Conservation (phyloP, 1,140 invertebrate genomes). For the Drosophila serrata region DNA sequence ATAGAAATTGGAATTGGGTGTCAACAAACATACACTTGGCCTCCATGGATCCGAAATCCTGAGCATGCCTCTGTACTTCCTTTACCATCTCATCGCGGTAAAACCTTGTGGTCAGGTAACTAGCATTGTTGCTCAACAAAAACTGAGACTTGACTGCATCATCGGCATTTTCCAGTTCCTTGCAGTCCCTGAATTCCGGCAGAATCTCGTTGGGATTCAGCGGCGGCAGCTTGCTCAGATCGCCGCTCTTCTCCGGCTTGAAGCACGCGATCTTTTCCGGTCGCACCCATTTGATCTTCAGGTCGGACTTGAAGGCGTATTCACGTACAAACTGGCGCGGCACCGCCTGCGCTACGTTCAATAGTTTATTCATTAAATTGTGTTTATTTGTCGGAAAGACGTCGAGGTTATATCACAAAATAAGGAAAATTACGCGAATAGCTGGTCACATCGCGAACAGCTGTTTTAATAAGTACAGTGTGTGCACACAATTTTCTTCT, state of each 20-base stretch:
- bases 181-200: slow-evolving; percentile 84
- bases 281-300: slow-evolving; percentile 89
- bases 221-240: slow-evolving; percentile 85
- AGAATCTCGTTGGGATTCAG: slow-evolving; percentile 83
- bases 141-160: slow-evolving; percentile 88
- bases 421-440: neutral
- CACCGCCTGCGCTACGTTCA: slow-evolving; percentile 62
- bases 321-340: slow-evolving; percentile 72
- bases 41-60: slow-evolving; percentile 87
- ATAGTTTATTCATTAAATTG: slow-evolving; percentile 72
- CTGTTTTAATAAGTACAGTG: neutral
- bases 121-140: slow-evolving; percentile 86
- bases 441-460: slow-evolving; percentile 1
- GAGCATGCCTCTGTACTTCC: slow-evolving; percentile 87
- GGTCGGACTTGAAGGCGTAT: slow-evolving; percentile 87
- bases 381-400: slow-evolving; percentile 11
- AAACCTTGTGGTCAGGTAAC: slow-evolving; percentile 72
- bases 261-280: slow-evolving; percentile 87
- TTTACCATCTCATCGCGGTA: slow-evolving; percentile 85
- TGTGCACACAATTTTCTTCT: neutral
- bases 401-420: slow-evolving; percentile 64
- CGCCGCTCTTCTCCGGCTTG: slow-evolving; percentile 87
- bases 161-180: slow-evolving; percentile 87
- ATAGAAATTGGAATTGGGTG: too few species aligned
- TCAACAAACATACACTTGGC: slow-evolving; percentile 85